Conservation (phyloP, 2,888 invertebrate genomes). For the Idaea dimidiata region DNA sequence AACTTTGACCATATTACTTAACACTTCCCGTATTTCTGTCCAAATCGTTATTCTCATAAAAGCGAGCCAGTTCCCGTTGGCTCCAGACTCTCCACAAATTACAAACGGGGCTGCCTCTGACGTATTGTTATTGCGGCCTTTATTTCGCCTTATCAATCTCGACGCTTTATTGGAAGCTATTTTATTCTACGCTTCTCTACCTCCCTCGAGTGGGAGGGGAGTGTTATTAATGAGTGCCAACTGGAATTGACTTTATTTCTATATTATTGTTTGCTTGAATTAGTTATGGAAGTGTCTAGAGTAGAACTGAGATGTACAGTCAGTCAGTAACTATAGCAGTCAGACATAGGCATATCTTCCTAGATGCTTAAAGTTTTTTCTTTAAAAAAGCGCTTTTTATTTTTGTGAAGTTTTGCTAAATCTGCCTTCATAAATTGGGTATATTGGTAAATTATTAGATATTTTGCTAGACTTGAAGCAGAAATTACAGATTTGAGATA, state of each 20-base stretch:
- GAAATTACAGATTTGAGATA: no score
- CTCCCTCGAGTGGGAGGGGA: conserved; percentile 3
- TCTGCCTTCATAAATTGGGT: no score
- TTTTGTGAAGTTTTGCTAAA: no score
- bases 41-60: neutral
- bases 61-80: neutral
- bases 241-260: conserved; percentile 11
- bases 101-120: conserved; percentile 22
- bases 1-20: neutral
- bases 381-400: no score
- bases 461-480: no score
- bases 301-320: neutral
- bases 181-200: conserved; percentile 7
- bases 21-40: neutral
- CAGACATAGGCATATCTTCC: no score
- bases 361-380: no score
- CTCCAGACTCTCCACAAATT: conserved; percentile 18
- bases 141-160: conserved; percentile 22
- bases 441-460: no score
- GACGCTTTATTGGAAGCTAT: conserved; percentile 4
- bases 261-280: conserved; percentile 3
- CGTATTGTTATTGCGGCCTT: conserved; percentile 27
- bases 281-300: neutral
- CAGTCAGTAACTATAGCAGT: no score
- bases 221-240: conserved; percentile 11